A percentile compares a stretch with the other conserved stretches of the same genome.
phyloP scores from a whole-genome alignment of 2,888 invertebrate species.

The Sclerodermus sp. region DNA sequence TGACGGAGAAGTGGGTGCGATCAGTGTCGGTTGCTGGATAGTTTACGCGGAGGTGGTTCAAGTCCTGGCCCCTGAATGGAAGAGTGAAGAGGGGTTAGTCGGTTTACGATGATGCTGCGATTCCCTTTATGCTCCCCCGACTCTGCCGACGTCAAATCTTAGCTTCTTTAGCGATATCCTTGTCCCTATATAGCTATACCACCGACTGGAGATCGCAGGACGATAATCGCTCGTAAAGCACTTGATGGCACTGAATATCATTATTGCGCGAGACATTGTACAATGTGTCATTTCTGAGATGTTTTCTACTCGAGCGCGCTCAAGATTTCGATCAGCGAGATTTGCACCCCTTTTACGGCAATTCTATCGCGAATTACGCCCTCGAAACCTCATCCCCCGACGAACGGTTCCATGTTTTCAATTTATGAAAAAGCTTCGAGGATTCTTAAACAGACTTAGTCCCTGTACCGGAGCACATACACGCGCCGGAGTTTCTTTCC shows the following conservation, averaged over 20 bases:
- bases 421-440: too few relatives aligned
- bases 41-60: conserved; percentile 26
- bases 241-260: conserved; percentile 23
- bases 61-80: conserved; percentile 6
- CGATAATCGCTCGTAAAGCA: conserved; percentile 55
- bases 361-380: too few relatives aligned
- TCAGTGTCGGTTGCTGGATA: conserved; percentile 34
- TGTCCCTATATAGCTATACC: conserved; percentile 3
- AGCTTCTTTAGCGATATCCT: conserved; percentile 44
- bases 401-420: too few relatives aligned
- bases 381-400: too few relatives aligned
- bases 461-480: too few relatives aligned
- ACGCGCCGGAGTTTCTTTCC: too few relatives aligned
- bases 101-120: conserved; percentile 48
- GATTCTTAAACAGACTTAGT: too few relatives aligned
- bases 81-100: conserved; percentile 22
- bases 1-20: conserved; percentile 39
- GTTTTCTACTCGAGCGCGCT: neutral
- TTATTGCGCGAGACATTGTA: conserved; percentile 24
- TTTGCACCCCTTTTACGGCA: neutral
- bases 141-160: conserved; percentile 38
- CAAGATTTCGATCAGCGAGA: neutral
- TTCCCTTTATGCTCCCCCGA: conserved; percentile 45
- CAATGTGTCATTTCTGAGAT: conserved; percentile 22
- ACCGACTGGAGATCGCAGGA: conserved; percentile 23